phyloP scores from a whole-genome alignment of 2,113 vertebrate species.

The Mystacornis crossleyi region DNA sequence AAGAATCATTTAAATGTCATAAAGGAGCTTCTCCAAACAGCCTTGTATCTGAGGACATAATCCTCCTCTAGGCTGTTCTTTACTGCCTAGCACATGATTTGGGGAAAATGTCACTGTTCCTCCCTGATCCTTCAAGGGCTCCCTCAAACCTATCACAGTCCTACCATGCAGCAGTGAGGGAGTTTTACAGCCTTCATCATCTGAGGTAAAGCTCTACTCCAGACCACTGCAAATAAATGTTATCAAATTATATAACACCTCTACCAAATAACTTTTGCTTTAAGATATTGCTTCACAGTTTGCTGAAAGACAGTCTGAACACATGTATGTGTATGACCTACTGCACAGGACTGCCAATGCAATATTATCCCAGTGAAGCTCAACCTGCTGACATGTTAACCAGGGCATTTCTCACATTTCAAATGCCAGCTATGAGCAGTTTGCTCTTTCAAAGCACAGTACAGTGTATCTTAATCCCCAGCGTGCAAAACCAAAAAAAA shows the following conservation, averaged over 20 bases:
- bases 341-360: not conserved
- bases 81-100: not conserved
- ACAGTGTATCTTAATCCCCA: not conserved
- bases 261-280: not conserved
- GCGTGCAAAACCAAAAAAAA: not conserved
- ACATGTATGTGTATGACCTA: not conserved
- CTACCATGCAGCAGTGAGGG: not conserved
- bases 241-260: not conserved
- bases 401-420: slow-evolving; percentile 29
- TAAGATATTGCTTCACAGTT: not conserved
- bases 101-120: not conserved
- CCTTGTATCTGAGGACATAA: not conserved
- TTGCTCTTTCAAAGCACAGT: not conserved
- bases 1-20: not conserved
- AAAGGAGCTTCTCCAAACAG: not conserved
- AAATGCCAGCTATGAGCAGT: not conserved
- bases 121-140: not conserved
- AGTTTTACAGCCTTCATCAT: not conserved
- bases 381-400: slow-evolving; percentile 20
- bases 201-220: not conserved
- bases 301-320: not conserved
- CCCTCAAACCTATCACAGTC: not conserved
- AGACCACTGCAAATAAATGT: not conserved
- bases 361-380: not conserved
- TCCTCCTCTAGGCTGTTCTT: not conserved